phyloP scores from a whole-genome alignment of 2,113 vertebrate species.

The Varanus salvator region DNA sequence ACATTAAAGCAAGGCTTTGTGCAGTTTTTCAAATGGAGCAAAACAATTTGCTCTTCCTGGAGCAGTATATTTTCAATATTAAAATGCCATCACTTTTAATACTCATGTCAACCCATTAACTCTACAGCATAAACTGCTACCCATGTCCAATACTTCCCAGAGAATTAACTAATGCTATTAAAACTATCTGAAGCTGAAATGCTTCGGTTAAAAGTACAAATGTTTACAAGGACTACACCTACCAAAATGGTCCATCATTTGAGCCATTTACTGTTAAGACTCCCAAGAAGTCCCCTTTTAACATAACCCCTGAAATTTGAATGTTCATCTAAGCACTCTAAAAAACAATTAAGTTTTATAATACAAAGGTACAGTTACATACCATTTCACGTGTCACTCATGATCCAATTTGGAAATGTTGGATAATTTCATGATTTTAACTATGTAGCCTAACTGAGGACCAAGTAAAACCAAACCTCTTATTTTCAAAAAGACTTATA shows the following conservation, averaged over 20 bases:
- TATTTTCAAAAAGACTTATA: neutral
- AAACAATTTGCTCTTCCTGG: neutral
- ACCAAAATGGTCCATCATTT: neutral
- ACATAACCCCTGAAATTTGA: neutral
- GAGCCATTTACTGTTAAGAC: neutral
- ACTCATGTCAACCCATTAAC: neutral
- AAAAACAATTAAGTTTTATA: neutral
- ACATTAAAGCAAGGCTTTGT: neutral
- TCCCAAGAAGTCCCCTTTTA: neutral
- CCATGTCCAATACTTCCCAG: neutral
- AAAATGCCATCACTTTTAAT: neutral
- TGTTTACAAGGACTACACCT: neutral
- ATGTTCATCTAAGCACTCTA: neutral
- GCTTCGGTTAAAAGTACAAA: neutral
- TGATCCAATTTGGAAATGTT: neutral
- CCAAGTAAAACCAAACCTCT: neutral
- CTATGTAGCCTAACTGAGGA: neutral
- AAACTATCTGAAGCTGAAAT: neutral
- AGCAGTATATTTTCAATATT: neutral
- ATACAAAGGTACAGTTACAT: neutral
- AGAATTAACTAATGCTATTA: neutral
- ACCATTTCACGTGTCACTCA: neutral
- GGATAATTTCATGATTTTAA: constrained; percentile 14
- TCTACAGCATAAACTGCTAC: neutral
- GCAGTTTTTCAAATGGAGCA: neutral